Conservation (phyloP, 2,113 vertebrate species). For the Trochalopteron elliotii region DNA sequence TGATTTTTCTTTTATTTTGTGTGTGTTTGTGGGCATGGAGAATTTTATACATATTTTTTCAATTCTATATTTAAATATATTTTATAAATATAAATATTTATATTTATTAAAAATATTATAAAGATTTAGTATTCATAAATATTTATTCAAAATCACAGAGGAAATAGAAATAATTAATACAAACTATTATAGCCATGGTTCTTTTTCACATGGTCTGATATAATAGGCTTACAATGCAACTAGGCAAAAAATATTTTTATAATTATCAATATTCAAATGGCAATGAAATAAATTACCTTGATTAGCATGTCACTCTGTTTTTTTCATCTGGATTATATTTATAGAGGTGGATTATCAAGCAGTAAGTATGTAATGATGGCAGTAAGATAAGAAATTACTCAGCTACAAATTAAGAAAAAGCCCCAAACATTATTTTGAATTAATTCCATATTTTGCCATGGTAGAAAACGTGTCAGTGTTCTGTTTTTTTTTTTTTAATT, state of each 20-base stretch:
- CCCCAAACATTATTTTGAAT: fast-evolving
- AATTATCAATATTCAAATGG: neutral
- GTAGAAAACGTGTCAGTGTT: too few species aligned
- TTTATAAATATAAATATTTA: too few species aligned
- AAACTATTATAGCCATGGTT: neutral
- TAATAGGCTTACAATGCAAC: neutral
- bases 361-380: neutral
- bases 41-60: neutral
- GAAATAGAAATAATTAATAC: neutral
- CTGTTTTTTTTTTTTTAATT: too few species aligned
- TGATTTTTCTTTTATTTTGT: neutral
- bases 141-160: neutral
- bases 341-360: neutral
- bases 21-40: neutral
- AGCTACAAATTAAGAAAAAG: neutral
- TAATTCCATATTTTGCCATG: neutral
- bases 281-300: neutral
- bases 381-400: neutral
- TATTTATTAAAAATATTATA: too few species aligned
- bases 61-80: neutral
- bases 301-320: neutral
- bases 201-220: neutral
- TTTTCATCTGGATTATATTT: neutral
- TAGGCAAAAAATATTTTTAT: neutral
- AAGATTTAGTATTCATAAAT: too few species aligned